Percentiles rank a stretch among this genome's conserved stretches.
Evolutionary conservation across 2,113 vertebrate genomes (phyloP).

Genomic region (Mus spicilegus): DNA sequence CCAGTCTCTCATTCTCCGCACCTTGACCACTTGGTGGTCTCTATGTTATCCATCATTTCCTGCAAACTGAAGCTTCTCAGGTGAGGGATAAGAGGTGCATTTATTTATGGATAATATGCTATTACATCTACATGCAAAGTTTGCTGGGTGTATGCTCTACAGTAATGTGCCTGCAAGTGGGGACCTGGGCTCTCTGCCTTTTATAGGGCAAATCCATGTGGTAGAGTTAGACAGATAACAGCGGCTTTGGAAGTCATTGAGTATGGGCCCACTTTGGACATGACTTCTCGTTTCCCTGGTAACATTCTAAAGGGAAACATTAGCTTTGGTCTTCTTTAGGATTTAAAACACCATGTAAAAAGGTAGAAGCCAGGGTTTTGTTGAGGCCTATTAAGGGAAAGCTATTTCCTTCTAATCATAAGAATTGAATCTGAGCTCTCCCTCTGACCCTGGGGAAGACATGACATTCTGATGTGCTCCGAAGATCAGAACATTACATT

Average conservation of each 20-base stretch:
- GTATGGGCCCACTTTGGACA: background rate
- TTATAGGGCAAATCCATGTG: conserved; percentile 52
- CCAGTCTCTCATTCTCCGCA: background rate
- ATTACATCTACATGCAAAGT: background rate
- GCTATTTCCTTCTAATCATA: background rate
- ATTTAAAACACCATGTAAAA: conserved; percentile 2
- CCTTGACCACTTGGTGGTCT: background rate
- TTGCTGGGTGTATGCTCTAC: conserved; percentile 27
- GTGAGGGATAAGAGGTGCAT: background rate
- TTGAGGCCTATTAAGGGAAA: background rate
- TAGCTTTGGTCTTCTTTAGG: background rate
- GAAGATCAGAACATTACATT: background rate
- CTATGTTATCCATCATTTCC: background rate
- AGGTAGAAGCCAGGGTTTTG: background rate
- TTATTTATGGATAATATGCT: background rate
- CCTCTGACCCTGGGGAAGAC: background rate
- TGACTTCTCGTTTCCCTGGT: background rate
- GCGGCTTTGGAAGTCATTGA: background rate
- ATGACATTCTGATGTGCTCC: background rate
- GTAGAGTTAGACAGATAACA: background rate
- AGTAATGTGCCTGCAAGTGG: background rate
- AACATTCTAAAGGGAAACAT: conserved; percentile 3
- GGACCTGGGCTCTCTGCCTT: conserved; percentile 23
- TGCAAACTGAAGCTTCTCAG: background rate
- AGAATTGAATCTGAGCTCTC: background rate